A percentile compares a stretch with the other conserved stretches of the same genome.
phyloP scores from a whole-genome alignment of 2,888 invertebrate species.

The Lutraria lutraria region DNA sequence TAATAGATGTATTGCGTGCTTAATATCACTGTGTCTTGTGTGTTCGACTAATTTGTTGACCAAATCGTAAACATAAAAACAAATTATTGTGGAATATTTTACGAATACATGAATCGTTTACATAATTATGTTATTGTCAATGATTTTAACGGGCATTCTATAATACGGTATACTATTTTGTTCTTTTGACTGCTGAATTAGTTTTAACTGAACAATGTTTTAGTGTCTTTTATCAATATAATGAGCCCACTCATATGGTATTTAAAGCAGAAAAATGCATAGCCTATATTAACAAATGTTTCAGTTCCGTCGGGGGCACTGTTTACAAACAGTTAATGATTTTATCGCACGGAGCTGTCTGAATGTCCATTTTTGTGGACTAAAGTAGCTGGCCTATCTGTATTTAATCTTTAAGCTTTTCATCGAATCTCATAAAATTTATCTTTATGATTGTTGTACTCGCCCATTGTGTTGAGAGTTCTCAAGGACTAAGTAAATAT shows the following conservation, averaged over 20 bases:
- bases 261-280: not conserved
- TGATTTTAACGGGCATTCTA: too few species aligned
- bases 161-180: not conserved
- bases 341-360: conserved; percentile 24
- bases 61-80: too few species aligned
- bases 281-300: not conserved
- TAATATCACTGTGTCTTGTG: too few species aligned
- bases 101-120: too few species aligned
- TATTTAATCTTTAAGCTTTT: conserved; percentile 23
- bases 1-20: too few species aligned
- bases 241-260: not conserved
- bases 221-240: conserved; percentile 10
- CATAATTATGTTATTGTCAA: too few species aligned
- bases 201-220: not conserved
- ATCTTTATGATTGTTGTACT: conserved; percentile 28
- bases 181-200: not conserved
- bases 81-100: too few species aligned
- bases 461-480: conserved; percentile 5
- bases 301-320: not conserved
- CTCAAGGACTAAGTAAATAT: conserved; percentile 26
- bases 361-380: conserved; percentile 17
- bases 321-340: not conserved
- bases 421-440: conserved; percentile 30
- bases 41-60: too few species aligned
- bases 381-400: conserved; percentile 38